These are phyloP conservation scores for Pelmatolapia mariae DNA, from an alignment of 2,113 vertebrate genomes.

Conservation along the genomic window DNA sequence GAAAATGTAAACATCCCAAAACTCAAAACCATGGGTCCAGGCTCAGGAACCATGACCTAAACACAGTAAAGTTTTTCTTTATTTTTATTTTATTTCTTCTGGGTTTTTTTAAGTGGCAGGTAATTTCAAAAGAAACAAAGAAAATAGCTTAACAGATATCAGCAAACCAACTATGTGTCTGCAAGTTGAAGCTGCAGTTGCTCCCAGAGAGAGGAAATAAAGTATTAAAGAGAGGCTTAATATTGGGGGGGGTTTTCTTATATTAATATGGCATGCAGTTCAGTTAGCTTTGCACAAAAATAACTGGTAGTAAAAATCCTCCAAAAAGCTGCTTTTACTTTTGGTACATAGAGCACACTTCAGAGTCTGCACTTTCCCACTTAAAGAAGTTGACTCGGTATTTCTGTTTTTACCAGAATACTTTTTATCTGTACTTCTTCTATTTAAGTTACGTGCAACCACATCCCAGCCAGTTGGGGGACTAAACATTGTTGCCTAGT, in stretches of 20 bases:
- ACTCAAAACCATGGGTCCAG: not conserved
- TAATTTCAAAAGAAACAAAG: rapidly evolving
- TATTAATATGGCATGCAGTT: not conserved
- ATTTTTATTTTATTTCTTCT: not conserved
- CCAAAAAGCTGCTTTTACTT: not conserved
- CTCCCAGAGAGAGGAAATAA: not conserved
- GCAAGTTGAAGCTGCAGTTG: not conserved
- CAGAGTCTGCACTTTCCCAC: not conserved
- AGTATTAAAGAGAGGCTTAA: not conserved
- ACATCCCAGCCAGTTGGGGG: not conserved
- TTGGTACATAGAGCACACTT: not conserved
- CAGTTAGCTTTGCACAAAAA: not conserved
- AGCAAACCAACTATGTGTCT: not conserved
- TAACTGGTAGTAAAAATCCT: not conserved
- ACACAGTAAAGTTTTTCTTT: not conserved
- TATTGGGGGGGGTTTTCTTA: too few relatives aligned
- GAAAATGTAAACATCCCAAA: not conserved
- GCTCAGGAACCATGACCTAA: not conserved
- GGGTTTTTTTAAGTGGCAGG: not conserved
- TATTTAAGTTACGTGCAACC: not conserved
- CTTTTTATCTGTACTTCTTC: rapidly evolving
- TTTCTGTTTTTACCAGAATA: not conserved
- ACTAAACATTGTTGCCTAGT: rapidly evolving
- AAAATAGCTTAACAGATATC: not conserved
- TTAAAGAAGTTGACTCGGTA: not conserved